Evolutionary conservation across 1,140 invertebrate genomes (phyloP).

Genomic region (Meteorus sp.): DNA sequence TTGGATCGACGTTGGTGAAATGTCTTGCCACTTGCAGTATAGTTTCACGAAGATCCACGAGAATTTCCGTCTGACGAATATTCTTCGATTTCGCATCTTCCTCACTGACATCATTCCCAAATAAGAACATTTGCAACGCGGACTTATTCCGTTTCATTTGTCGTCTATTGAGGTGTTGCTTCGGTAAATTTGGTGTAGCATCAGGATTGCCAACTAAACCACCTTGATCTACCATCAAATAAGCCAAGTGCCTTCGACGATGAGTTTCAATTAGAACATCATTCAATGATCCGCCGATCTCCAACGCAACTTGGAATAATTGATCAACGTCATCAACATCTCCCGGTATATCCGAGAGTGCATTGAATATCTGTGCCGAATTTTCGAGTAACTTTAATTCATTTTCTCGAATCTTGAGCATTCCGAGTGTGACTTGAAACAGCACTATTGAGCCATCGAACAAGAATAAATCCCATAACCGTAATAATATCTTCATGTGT

Average conservation of each 20-base stretch:
- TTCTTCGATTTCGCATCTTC: conserved; percentile 95
- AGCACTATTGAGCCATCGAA: conserved; percentile 92
- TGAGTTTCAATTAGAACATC: conserved; percentile 89
- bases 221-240: conserved; percentile 95
- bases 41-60: conserved; percentile 96
- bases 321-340: conserved; percentile 89
- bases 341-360: conserved; percentile 91
- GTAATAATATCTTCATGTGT: conserved; percentile 93
- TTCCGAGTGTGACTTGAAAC: conserved; percentile 94
- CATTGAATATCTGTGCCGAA: conserved; percentile 96
- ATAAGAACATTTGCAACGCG: conserved; percentile 85
- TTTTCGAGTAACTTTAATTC: conserved; percentile 82
- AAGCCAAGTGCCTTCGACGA: conserved; percentile 87
- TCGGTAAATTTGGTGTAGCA: conserved; percentile 85
- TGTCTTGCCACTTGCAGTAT: conserved; percentile 87
- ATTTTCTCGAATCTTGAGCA: conserved; percentile 91
- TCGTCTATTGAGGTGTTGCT: conserved; percentile 81
- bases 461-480: conserved; percentile 98
- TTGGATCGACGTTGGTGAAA: conserved; percentile 81
- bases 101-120: conserved; percentile 74
- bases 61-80: conserved; percentile 92
- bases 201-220: conserved; percentile 89
- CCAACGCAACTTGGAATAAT: conserved; percentile 66
- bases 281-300: conserved; percentile 72
- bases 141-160: conserved; percentile 92